Evolutionary conservation across 1,140 invertebrate genomes (phyloP).

Genomic region (Hyposmocoma kahamanoa): DNA sequence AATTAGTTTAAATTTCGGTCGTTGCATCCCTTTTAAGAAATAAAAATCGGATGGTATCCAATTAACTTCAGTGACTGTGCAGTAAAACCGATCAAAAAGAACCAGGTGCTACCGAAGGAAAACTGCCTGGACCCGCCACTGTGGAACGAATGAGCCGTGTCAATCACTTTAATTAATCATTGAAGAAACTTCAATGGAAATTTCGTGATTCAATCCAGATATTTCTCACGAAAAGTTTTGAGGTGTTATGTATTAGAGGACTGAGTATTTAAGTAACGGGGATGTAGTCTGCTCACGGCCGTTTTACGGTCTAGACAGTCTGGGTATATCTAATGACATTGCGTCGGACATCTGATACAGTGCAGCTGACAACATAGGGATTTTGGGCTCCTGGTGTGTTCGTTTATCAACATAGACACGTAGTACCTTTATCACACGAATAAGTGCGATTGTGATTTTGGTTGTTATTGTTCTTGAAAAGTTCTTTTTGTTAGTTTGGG

Average conservation of each 20-base stretch:
- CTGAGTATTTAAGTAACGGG: background rate
- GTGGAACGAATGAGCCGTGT: conserved; percentile 51
- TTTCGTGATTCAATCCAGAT: conserved; percentile 9
- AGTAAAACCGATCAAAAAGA: conserved; percentile 51
- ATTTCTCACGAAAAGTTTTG: background rate
- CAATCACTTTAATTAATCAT: conserved; percentile 64
- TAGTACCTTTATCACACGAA: too few species aligned
- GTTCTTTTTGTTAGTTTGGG: too few species aligned
- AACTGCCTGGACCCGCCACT: conserved; percentile 42
- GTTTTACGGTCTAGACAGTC: background rate
- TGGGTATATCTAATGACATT: too few species aligned
- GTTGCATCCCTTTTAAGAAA: conserved; percentile 29
- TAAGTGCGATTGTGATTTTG: too few species aligned
- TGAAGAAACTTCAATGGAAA: conserved; percentile 40
- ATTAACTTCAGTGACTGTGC: conserved; percentile 61
- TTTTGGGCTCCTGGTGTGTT: too few species aligned
- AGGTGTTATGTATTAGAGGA: too few species aligned
- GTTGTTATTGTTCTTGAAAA: too few species aligned
- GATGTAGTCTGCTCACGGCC: background rate
- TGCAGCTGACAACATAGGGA: too few species aligned
- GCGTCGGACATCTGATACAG: too few species aligned
- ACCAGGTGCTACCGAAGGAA: conserved; percentile 43
- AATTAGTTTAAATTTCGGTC: conserved; percentile 29
- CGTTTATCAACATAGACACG: too few species aligned
- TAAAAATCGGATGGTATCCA: conserved; percentile 48